These are phyloP conservation scores for Tiphia femorata DNA, from an alignment of 2,888 invertebrate genomes.

Conservation along the genomic window DNA sequence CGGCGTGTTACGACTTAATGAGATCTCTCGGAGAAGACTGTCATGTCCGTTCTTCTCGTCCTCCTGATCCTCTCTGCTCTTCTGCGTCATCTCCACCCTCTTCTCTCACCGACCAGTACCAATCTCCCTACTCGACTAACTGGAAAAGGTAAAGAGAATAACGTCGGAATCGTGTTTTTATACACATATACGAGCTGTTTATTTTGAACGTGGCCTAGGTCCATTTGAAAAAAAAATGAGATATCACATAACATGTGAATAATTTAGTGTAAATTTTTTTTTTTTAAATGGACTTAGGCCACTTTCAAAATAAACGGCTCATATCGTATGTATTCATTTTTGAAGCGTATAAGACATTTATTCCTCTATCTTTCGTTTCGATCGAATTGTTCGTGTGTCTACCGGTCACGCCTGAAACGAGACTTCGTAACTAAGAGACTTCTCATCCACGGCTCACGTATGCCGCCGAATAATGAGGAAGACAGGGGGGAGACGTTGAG, in stretches of 20 bases:
- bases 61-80: too few species aligned
- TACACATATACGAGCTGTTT: too few species aligned
- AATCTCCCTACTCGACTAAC: background rate
- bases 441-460: background rate
- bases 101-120: background rate
- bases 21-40: conserved; percentile 3
- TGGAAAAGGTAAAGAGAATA: too few species aligned
- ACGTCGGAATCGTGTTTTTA: too few species aligned
- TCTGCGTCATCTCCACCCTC: background rate
- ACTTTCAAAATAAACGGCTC: too few species aligned
- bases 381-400: too few species aligned
- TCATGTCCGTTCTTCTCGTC: too few species aligned
- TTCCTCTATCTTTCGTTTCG: too few species aligned
- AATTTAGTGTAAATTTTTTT: background rate
- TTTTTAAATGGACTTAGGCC: too few species aligned
- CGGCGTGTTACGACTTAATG: conserved; percentile 22
- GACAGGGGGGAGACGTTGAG: background rate
- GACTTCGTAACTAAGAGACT: too few species aligned
- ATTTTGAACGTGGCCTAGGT: background rate
- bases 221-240: background rate
- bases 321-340: background rate
- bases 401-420: too few species aligned
- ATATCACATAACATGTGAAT: too few species aligned
- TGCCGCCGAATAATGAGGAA: background rate
- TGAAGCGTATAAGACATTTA: background rate